Conservation (phyloP, 1,140 invertebrate genomes). For the Maniola jurtina region DNA sequence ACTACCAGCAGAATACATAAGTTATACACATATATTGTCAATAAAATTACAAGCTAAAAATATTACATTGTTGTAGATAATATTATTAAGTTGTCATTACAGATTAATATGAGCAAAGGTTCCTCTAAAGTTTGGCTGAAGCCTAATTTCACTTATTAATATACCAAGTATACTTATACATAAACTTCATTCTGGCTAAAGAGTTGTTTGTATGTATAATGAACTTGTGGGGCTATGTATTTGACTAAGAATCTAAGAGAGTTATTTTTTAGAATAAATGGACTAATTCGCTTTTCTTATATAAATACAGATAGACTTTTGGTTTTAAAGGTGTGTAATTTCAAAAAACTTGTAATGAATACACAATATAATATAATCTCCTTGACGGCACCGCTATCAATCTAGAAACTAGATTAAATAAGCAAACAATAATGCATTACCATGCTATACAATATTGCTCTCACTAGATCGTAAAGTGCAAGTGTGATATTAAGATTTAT, state of each 20-base stretch:
- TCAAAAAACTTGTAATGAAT: background rate
- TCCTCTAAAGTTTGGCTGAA: background rate
- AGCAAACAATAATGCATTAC: constrained; percentile 52
- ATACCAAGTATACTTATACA: background rate
- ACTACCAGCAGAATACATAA: background rate
- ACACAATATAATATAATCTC: constrained; percentile 47
- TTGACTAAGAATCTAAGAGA: background rate
- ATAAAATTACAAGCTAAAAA: constrained; percentile 11
- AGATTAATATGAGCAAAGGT: background rate
- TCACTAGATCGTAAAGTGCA: background rate
- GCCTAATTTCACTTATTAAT: background rate
- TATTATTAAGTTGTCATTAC: background rate
- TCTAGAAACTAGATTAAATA: constrained; percentile 54
- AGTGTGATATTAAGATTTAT: background rate
- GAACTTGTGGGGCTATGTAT: background rate
- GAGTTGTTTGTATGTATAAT: background rate
- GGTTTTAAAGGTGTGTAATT: background rate
- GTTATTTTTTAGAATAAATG: background rate
- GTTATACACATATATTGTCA: background rate
- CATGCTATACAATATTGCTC: constrained; percentile 34
- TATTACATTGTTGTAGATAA: background rate
- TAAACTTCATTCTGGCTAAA: background rate
- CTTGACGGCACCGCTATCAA: constrained; percentile 51
- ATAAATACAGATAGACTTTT: background rate
- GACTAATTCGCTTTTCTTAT: background rate